phyloP scores from a whole-genome alignment of 2,113 vertebrate species.

The Lampris incognitus region DNA sequence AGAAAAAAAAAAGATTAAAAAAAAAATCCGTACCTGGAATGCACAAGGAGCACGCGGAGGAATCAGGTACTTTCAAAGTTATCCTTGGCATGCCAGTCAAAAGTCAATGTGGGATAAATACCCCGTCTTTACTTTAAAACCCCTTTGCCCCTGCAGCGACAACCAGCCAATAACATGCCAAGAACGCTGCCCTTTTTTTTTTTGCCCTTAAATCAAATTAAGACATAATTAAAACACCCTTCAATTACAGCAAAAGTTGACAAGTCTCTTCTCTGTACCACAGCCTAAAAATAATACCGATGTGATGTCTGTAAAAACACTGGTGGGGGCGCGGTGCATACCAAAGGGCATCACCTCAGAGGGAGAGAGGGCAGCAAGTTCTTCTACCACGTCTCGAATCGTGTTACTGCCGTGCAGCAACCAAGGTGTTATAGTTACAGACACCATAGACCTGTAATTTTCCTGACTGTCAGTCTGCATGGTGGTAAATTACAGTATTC shows the following conservation, averaged over 20 bases:
- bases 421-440: conserved; percentile 70
- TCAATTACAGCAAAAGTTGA: conserved; percentile 57
- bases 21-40: neutral
- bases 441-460: conserved; percentile 78
- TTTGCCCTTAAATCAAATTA: conserved; percentile 45
- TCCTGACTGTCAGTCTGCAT: conserved; percentile 69
- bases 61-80: conserved; percentile 59
- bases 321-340: conserved; percentile 61
- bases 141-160: conserved; percentile 6
- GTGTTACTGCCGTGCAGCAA: conserved; percentile 52
- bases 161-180: conserved; percentile 29
- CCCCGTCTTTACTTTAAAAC: conserved; percentile 20
- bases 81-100: conserved; percentile 57
- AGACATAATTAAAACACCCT: conserved; percentile 54
- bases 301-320: conserved; percentile 37
- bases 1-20: conserved; percentile 8
- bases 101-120: conserved; percentile 24
- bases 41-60: conserved; percentile 18
- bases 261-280: conserved; percentile 37
- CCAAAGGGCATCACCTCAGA: conserved; percentile 68
- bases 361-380: conserved; percentile 35
- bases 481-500: conserved; percentile 78
- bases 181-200: conserved; percentile 46
- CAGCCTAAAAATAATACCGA: conserved; percentile 6
- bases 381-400: conserved; percentile 33